A percentile compares a stretch with the other conserved stretches of the same genome.
These are phyloP conservation scores for Cherax quadricarinatus DNA, from an alignment of 1,140 invertebrate species.

Conservation along the genomic window DNA sequence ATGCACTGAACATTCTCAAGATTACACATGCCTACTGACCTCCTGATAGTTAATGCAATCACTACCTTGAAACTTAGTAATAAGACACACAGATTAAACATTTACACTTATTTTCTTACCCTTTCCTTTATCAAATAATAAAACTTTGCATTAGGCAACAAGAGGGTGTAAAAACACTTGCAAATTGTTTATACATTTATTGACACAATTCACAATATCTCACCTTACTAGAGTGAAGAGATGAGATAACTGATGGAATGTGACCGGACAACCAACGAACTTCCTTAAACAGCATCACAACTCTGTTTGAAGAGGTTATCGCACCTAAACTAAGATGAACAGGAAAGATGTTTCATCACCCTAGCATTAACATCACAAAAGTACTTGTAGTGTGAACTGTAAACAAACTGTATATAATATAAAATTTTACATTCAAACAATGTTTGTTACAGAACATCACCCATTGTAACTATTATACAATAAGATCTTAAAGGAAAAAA, in stretches of 20 bases:
- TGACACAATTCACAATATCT: conserved; percentile 60
- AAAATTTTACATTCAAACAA: conserved; percentile 44
- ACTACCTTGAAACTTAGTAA: too few relatives aligned
- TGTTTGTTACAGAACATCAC: neutral
- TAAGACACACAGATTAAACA: too few relatives aligned
- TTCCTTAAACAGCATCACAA: conserved; percentile 66
- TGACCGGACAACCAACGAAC: conserved; percentile 69
- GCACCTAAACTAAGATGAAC: conserved; percentile 58
- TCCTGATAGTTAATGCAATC: too few relatives aligned
- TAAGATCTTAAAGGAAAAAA: conserved; percentile 24
- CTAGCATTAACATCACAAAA: conserved; percentile 37
- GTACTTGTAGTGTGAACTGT: conserved; percentile 27
- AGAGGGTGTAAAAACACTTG: neutral
- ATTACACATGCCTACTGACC: too few relatives aligned
- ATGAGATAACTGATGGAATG: conserved; percentile 61
- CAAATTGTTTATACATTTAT: conserved; percentile 52
- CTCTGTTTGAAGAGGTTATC: conserved; percentile 66
- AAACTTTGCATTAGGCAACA: neutral
- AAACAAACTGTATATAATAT: conserved; percentile 44
- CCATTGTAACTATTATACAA: conserved; percentile 22
- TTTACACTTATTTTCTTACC: too few relatives aligned
- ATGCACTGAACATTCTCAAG: too few relatives aligned
- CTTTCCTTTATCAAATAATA: too few relatives aligned
- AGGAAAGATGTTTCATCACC: conserved; percentile 43
- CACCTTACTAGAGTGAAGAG: conserved; percentile 66